phyloP scores from a whole-genome alignment of 2,797 vertebrate genomes.

The Jordanella pulchra region DNA sequence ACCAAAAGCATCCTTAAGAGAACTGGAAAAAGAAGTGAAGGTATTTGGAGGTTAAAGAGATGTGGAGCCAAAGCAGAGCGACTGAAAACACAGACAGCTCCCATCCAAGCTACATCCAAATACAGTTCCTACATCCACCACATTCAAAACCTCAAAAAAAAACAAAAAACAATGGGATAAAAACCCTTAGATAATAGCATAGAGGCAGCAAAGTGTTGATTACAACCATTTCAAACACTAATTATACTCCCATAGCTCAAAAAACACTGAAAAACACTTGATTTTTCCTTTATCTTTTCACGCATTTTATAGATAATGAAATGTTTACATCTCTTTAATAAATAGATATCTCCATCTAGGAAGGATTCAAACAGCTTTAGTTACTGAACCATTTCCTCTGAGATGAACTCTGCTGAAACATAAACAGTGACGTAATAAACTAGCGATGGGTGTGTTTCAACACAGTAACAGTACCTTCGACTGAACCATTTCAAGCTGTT shows the following conservation, averaged over 20 bases:
- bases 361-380: neutral
- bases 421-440: neutral
- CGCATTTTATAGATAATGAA: neutral
- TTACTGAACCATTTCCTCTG: neutral
- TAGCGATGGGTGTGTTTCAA: neutral
- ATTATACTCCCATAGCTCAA: neutral
- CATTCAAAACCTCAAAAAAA: no score
- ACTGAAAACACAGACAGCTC: no score
- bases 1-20: slow-evolving; percentile 1
- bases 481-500: slow-evolving; percentile 10
- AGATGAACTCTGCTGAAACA: neutral
- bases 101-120: neutral
- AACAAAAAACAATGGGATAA: neutral
- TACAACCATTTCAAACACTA: neutral
- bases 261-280: neutral
- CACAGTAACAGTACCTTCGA: neutral
- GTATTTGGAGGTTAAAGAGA: slow-evolving; percentile 27
- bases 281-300: neutral
- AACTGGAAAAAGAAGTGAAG: slow-evolving; percentile 43
- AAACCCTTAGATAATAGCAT: neutral
- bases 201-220: neutral
- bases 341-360: neutral
- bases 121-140: neutral
- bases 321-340: neutral
- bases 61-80: no score